phyloP scores from a whole-genome alignment of 2,888 invertebrate genomes.

The Steinernema carpocapsae region DNA sequence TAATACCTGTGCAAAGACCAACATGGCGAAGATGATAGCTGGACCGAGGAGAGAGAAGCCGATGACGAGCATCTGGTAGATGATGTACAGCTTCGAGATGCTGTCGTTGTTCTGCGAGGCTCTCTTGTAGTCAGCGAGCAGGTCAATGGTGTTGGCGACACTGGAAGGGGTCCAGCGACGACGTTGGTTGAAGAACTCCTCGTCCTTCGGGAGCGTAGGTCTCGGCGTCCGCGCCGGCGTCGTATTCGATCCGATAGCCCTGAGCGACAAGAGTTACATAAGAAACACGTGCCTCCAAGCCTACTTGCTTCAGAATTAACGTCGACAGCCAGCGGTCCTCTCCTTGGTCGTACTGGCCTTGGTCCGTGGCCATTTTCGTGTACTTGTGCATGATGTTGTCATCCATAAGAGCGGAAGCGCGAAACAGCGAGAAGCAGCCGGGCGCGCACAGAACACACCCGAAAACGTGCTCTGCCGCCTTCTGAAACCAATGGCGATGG shows the following conservation, averaged over 20 bases:
- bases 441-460: conserved; percentile 89
- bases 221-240: conserved; percentile 71
- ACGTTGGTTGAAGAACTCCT: conserved; percentile 69
- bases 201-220: conserved; percentile 70
- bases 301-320: conserved; percentile 71
- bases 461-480: conserved; percentile 87
- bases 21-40: conserved; percentile 68
- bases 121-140: conserved; percentile 67
- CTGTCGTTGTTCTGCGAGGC: conserved; percentile 66
- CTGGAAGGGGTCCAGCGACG: conserved; percentile 69
- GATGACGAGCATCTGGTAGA: conserved; percentile 69
- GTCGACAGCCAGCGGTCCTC: conserved; percentile 73
- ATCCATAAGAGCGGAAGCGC: conserved; percentile 82
- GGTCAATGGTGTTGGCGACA: conserved; percentile 68
- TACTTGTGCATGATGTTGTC: conserved; percentile 87
- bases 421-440: conserved; percentile 85
- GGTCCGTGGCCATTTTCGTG: conserved; percentile 76
- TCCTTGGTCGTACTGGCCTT: conserved; percentile 86
- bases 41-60: conserved; percentile 68
- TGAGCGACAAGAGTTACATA: conserved; percentile 31
- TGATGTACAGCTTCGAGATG: conserved; percentile 65
- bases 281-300: too few relatives aligned
- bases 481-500: conserved; percentile 92
- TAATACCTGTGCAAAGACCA: conserved; percentile 65
- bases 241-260: conserved; percentile 71